phyloP scores from a whole-genome alignment of 2,797 vertebrate genomes.

The Lepidocolaptes lacrymiger region DNA sequence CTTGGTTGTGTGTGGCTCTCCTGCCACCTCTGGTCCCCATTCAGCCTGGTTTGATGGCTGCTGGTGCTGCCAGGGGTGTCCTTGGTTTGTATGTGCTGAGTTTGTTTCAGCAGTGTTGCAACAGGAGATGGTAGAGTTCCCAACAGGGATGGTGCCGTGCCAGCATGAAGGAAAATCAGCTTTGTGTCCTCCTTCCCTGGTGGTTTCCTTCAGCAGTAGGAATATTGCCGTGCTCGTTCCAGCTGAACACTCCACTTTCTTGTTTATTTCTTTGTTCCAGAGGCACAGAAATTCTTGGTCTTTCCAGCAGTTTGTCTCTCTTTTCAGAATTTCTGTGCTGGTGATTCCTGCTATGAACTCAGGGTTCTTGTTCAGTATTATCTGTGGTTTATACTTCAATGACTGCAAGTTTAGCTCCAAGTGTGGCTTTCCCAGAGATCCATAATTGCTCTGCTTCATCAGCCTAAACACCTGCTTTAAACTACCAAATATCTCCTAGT shows the following conservation, averaged over 20 bases:
- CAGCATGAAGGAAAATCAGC: background rate
- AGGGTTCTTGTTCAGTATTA: background rate
- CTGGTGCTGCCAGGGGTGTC: background rate
- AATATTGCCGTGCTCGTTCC: background rate
- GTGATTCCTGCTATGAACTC: background rate
- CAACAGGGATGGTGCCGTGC: rapidly evolving
- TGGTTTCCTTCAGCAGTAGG: background rate
- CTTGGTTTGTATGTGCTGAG: rapidly evolving
- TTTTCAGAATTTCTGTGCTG: background rate
- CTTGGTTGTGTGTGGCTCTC: background rate
- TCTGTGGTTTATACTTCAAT: background rate
- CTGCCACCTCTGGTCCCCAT: too few species aligned
- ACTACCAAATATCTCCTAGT: background rate
- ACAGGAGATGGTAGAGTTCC: conserved; percentile 34
- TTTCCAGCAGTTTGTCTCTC: background rate
- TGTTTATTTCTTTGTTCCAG: background rate
- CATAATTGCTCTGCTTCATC: background rate
- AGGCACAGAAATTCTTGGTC: background rate
- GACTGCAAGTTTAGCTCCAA: background rate
- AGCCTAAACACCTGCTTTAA: background rate
- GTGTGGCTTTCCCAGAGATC: background rate
- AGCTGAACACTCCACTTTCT: background rate
- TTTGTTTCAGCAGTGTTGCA: background rate
- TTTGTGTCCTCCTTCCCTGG: background rate
- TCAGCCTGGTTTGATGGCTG: background rate